Evolutionary conservation across 2,113 vertebrate species (phyloP).

Genomic region (Carettochelys insculpta): DNA sequence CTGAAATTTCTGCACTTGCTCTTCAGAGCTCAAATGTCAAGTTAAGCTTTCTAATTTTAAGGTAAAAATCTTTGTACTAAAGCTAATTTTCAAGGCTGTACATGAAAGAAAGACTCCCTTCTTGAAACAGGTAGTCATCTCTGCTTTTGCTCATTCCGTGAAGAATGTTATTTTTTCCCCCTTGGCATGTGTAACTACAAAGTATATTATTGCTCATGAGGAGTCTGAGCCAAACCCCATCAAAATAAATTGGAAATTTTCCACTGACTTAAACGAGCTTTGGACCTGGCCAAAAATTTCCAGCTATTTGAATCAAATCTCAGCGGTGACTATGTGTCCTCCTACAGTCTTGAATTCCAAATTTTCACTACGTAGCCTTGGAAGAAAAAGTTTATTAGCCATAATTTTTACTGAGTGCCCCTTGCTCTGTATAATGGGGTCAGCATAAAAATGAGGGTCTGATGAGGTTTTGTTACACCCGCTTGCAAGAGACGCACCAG

Average conservation of each 20-base stretch:
- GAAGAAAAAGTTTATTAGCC: not conserved
- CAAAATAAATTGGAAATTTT: not conserved
- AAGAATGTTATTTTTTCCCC: not conserved
- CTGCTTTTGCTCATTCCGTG: not conserved
- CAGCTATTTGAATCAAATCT: not conserved
- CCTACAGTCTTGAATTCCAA: not conserved
- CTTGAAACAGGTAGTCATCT: not conserved
- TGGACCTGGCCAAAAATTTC: not conserved
- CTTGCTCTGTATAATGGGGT: not conserved
- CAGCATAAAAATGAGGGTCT: rapidly evolving
- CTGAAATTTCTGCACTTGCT: not conserved
- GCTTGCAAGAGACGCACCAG: not conserved
- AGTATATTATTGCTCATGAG: conserved; percentile 4
- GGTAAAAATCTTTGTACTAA: not conserved
- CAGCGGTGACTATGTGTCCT: not conserved
- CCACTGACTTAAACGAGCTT: not conserved
- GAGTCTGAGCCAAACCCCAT: not conserved
- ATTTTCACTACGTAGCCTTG: not conserved
- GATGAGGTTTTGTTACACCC: not conserved
- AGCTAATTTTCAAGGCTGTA: not conserved
- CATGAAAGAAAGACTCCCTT: not conserved
- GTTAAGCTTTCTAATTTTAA: not conserved
- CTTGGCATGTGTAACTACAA: not conserved
- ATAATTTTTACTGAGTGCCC: not conserved
- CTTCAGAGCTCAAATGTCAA: not conserved